Evolutionary conservation across 2,888 invertebrate genomes (phyloP), one percentile per base, ranked within the genome.

Genomic region (Palloptera scutellata): DNA sequence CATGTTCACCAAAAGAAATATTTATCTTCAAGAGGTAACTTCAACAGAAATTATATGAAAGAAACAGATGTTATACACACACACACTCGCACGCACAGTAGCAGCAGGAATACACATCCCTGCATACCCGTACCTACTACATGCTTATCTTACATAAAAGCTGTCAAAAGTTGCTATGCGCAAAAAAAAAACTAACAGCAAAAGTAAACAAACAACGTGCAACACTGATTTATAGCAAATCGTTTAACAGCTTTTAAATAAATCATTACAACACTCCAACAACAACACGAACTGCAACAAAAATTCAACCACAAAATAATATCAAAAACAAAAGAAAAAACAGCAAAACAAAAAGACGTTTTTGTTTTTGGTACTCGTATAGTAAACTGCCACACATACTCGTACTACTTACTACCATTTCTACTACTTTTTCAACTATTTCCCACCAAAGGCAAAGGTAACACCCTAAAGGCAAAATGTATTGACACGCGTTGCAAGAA

Each of bases 211-310:
- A 66, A 55, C 51, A 64, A 57, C 48, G 55, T 40, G 51, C 43
- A 55, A 57, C 61, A 59, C 54, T 67, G 70, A 70, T 70, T 70
- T 70, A 70, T 70, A 51, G 65, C 65, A 65, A 70, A 70, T 60
- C 65, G 63, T 70, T 70, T 67, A 65, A 66, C 67, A 62, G 62
- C 62, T 60, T 60, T 67, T 67, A 65, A 67, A 70, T 70, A 70
- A 70, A 70, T 66, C 67, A 70, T 70, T 70, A 63, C 60, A 62
- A 57, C 63, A 66, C 62, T 62, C 64, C n/a, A 30, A 53, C 40
- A 52, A 20, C 17, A 30, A 20, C 17, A 52, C 45, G 5, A 15
- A n/a, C 17, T 40, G 42, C 48, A 13, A 30, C 19, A 10, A 40
- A 61, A 66, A 30, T 6, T 30, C 57, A 10, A 62, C 11, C 11